Conservation (phyloP, 2,113 vertebrate species). For the Equus przewalskii region DNA sequence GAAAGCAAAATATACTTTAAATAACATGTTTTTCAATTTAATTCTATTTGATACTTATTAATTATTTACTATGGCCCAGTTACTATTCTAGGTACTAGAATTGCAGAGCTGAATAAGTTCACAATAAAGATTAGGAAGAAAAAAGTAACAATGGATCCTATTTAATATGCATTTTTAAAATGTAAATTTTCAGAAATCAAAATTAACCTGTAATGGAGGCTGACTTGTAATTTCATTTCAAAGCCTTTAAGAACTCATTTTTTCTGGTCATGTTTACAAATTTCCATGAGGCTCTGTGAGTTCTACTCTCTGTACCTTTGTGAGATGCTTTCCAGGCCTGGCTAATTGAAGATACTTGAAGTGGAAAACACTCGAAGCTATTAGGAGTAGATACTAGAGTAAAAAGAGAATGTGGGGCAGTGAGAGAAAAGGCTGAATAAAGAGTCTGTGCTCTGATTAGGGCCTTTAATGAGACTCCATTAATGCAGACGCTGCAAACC, state of each 20-base stretch:
- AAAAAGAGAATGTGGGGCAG: background rate
- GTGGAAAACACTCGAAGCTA: background rate
- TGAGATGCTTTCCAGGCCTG: background rate
- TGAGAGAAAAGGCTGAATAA: background rate
- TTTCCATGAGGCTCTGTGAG: background rate
- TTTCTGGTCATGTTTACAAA: background rate
- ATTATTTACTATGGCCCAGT: background rate
- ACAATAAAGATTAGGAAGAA: background rate
- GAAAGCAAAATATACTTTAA: constrained; percentile 3
- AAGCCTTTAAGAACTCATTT: background rate
- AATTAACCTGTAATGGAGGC: background rate
- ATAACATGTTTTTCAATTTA: background rate
- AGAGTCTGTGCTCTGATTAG: background rate
- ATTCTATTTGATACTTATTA: background rate
- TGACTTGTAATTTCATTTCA: background rate
- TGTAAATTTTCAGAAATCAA: background rate
- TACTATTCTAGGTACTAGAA: background rate
- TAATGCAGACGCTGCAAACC: background rate
- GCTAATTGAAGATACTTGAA: background rate
- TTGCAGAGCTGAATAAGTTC: background rate
- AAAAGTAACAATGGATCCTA: background rate
- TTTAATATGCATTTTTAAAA: background rate
- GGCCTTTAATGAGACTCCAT: background rate
- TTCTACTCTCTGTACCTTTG: background rate
- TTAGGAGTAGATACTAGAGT: background rate